Evolutionary conservation across 2,888 invertebrate genomes (phyloP).

Genomic region (Erynnis tages): DNA sequence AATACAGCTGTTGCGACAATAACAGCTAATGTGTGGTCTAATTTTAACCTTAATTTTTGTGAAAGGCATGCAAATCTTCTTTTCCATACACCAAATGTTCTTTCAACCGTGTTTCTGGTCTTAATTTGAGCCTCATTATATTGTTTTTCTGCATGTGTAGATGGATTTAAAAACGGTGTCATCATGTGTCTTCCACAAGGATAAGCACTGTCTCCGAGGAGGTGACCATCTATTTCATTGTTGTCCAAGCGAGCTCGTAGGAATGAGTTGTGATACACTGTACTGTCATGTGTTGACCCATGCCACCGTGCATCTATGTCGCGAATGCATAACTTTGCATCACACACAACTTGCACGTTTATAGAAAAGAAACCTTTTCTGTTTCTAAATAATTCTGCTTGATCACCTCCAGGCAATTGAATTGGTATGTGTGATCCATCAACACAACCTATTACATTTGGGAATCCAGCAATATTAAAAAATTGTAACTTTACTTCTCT

Average conservation of each 20-base stretch:
- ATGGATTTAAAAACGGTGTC: constrained; percentile 29
- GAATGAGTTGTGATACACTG: background rate
- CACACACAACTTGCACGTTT: constrained; percentile 27
- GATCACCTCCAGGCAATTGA: constrained; percentile 33
- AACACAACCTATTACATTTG: constrained; percentile 30
- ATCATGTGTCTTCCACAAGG: constrained; percentile 24
- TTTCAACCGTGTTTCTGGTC: constrained; percentile 35
- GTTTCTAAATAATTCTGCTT: constrained; percentile 35
- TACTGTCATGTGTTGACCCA: background rate
- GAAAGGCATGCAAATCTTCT: constrained; percentile 31
- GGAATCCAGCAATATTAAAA: constrained; percentile 28
- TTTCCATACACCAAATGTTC: constrained; percentile 35
- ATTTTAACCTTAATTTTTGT: background rate
- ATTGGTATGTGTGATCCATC: constrained; percentile 31
- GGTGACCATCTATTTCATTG: background rate
- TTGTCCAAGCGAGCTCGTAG: background rate
- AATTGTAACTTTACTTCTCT: constrained; percentile 1
- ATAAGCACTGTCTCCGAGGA: constrained; percentile 23
- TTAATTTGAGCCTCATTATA: constrained; percentile 33
- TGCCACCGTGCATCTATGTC: constrained; percentile 24
- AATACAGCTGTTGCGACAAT: constrained; percentile 1
- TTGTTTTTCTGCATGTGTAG: constrained; percentile 23
- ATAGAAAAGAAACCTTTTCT: constrained; percentile 36
- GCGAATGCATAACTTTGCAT: too few relatives aligned
- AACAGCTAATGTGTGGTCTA: background rate